phyloP scores from a whole-genome alignment of 2,797 vertebrate species.

The Alosa sapidissima region DNA sequence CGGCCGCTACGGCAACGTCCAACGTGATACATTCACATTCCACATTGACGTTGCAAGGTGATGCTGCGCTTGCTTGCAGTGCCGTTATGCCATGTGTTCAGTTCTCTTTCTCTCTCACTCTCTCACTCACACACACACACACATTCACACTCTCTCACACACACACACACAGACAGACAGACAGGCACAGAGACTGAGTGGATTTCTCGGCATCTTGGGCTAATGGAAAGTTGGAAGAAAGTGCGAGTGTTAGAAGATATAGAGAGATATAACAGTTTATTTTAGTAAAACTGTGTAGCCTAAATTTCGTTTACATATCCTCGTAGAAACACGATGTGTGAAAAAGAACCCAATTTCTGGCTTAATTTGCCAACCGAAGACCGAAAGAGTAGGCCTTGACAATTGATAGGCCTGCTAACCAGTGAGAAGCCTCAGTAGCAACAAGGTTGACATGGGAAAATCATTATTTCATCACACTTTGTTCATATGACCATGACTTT shows the following conservation, averaged over 20 bases:
- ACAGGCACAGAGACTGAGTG: neutral
- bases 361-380: too few species aligned
- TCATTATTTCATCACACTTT: too few species aligned
- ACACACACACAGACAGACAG: neutral
- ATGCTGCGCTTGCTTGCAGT: neutral
- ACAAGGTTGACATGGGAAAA: too few species aligned
- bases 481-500: too few species aligned
- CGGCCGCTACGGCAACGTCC: neutral
- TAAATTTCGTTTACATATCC: too few species aligned
- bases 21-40: neutral
- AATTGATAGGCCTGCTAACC: too few species aligned
- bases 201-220: neutral
- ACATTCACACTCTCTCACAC: neutral
- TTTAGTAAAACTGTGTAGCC: too few species aligned
- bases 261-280: neutral
- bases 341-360: too few species aligned
- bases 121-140: neutral
- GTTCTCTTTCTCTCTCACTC: neutral
- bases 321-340: too few species aligned
- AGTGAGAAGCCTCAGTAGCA: neutral
- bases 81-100: neutral
- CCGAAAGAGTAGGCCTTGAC: too few species aligned
- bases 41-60: constrained; percentile 3
- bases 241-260: neutral
- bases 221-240: neutral